Conservation (phyloP, 2,797 vertebrate genomes). For the Esox lucius region DNA sequence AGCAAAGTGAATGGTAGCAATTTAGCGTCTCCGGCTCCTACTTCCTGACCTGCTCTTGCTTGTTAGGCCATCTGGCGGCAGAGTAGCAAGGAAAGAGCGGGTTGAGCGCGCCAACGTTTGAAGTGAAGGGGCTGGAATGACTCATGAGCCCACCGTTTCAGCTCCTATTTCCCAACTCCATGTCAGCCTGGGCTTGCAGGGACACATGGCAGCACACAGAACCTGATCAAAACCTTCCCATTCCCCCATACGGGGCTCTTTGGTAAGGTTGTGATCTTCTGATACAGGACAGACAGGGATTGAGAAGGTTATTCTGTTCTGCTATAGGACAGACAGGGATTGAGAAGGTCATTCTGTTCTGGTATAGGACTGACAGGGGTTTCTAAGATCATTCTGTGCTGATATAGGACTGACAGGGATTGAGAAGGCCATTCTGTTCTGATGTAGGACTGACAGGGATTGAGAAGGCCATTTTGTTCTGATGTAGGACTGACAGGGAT, state of each 20-base stretch:
- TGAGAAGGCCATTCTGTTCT: too few relatives aligned
- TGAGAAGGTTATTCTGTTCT: too few relatives aligned
- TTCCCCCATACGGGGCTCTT: neutral
- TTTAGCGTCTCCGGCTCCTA: slow-evolving; percentile 63
- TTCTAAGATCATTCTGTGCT: too few relatives aligned
- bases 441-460: neutral
- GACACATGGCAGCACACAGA: slow-evolving; percentile 34
- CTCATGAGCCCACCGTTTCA: slow-evolving; percentile 46
- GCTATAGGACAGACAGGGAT: too few relatives aligned
- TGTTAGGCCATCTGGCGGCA: slow-evolving; percentile 53
- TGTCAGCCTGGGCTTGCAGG: slow-evolving; percentile 36
- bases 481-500: neutral
- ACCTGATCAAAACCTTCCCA: slow-evolving; percentile 41
- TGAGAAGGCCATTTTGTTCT: neutral
- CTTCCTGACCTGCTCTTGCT: slow-evolving; percentile 57
- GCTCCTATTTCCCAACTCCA: slow-evolving; percentile 52
- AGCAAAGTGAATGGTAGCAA: slow-evolving; percentile 57
- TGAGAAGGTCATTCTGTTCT: too few relatives aligned
- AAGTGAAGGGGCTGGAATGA: slow-evolving; percentile 43
- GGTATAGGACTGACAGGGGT: too few relatives aligned
- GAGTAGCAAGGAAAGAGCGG: neutral
- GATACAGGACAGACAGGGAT: too few relatives aligned
- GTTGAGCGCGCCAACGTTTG: slow-evolving; percentile 31
- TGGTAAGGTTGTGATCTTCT: neutral
- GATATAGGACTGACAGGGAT: too few relatives aligned